Evolutionary conservation across 2,797 vertebrate species (phyloP).

Genomic region (Chromis chromis): DNA sequence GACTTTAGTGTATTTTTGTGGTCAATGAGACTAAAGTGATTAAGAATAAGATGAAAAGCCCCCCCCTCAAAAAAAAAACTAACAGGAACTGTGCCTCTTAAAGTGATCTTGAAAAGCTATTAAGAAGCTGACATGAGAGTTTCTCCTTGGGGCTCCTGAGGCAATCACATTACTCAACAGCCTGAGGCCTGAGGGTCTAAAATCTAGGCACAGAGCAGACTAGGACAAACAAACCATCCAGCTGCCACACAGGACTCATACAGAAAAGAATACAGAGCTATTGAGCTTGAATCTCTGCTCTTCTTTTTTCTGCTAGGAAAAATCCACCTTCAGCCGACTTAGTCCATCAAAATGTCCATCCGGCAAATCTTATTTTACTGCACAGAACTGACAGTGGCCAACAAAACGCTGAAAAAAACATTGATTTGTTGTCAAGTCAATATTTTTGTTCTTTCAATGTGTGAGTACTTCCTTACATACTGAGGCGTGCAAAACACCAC

Average conservation of each 20-base stretch:
- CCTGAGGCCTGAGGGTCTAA: conserved; percentile 24
- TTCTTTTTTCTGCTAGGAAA: background rate
- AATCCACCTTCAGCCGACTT: no score
- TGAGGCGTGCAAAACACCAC: conserved; percentile 23
- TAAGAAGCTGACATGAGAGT: conserved; percentile 31
- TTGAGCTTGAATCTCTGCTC: background rate
- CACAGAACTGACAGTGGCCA: background rate
- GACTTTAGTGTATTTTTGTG: no score
- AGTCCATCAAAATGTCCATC: background rate
- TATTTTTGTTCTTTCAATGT: background rate
- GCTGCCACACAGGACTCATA: conserved; percentile 16
- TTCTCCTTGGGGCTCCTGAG: conserved; percentile 47
- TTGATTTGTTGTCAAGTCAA: background rate
- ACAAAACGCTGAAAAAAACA: background rate
- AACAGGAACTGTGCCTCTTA: conserved; percentile 22
- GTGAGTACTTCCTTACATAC: conserved; percentile 17
- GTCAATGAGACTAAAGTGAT: background rate
- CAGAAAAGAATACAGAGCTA: conserved; percentile 5
- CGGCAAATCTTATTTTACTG: background rate
- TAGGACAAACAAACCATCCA: conserved; percentile 30
- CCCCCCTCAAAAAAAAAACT: background rate
- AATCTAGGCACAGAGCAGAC: conserved; percentile 28
- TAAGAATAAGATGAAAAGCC: background rate
- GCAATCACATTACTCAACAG: conserved; percentile 57
- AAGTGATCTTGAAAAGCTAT: conserved; percentile 52